Percentiles rank a stretch among this genome's conserved stretches.
Evolutionary conservation across 1,140 invertebrate species (phyloP).

Genomic region (Zaprionus capensis): DNA sequence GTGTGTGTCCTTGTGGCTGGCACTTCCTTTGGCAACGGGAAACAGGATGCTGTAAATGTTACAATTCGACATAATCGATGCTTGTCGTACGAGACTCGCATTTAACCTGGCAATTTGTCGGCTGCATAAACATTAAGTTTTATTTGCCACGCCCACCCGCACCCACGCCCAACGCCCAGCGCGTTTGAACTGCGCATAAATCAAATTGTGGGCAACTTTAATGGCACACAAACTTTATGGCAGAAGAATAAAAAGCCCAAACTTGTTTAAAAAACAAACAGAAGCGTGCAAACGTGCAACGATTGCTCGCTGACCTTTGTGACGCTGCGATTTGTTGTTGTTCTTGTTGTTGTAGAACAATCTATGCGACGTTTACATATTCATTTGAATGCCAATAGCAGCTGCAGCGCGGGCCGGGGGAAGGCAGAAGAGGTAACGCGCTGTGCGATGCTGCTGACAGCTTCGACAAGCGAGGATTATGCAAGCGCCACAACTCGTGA

Average conservation of each 20-base stretch:
- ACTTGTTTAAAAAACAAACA: constrained; percentile 42
- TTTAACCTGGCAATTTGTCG: constrained; percentile 79
- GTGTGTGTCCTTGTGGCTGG: constrained; percentile 25
- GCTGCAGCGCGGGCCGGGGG: constrained; percentile 45
- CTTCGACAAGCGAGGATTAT: constrained; percentile 77
- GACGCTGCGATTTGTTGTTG: constrained; percentile 30
- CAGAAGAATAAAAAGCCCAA: constrained; percentile 19
- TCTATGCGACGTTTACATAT: constrained; percentile 71
- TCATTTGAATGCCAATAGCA: constrained; percentile 81
- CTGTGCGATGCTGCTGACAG: constrained; percentile 61
- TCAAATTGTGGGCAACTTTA: constrained; percentile 50
- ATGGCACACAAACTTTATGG: constrained; percentile 40
- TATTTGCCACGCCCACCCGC: constrained; percentile 68
- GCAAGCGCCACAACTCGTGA: constrained; percentile 65
- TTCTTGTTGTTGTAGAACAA: constrained; percentile 47
- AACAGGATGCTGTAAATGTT: constrained; percentile 80
- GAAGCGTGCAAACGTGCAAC: constrained; percentile 48
- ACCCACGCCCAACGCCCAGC: neutral
- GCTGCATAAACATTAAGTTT: constrained; percentile 77
- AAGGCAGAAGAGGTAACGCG: too few relatives aligned
- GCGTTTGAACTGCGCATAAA: constrained; percentile 38
- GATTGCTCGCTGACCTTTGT: constrained; percentile 45
- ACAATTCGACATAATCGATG: constrained; percentile 82
- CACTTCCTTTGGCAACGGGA: constrained; percentile 71
- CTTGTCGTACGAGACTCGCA: constrained; percentile 78